Conservation (phyloP, 2,888 invertebrate species). For the Papilio elwesi region DNA sequence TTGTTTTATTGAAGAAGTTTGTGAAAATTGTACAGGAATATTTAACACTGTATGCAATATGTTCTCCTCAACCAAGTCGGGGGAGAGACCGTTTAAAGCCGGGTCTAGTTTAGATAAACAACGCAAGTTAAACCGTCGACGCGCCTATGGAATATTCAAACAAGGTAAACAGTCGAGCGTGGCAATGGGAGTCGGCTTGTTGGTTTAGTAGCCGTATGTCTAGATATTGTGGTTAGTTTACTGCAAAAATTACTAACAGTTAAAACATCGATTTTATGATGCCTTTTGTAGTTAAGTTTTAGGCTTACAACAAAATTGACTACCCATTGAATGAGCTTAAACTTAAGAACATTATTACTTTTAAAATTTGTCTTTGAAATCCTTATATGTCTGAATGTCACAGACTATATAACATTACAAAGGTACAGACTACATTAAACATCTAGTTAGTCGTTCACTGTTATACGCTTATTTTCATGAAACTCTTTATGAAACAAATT, state of each 20-base stretch:
- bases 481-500: neutral
- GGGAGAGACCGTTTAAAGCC: constrained; percentile 53
- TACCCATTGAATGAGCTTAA: too few species aligned
- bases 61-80: constrained; percentile 37
- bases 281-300: too few species aligned
- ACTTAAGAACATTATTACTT: too few species aligned
- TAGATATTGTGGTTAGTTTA: constrained; percentile 5
- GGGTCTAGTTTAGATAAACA: constrained; percentile 58
- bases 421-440: neutral
- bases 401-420: neutral
- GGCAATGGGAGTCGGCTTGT: constrained; percentile 3
- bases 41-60: neutral
- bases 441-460: too few species aligned
- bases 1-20: too few species aligned
- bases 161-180: constrained; percentile 42
- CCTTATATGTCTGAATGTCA: neutral
- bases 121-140: constrained; percentile 56
- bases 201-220: neutral
- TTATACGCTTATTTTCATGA: neutral
- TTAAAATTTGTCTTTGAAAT: too few species aligned
- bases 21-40: neutral
- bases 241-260: neutral
- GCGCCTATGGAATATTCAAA: constrained; percentile 61
- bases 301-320: too few species aligned
- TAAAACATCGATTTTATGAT: too few species aligned